Evolutionary conservation across 2,113 vertebrate species (phyloP).

Genomic region (Malurus melanocephalus): DNA sequence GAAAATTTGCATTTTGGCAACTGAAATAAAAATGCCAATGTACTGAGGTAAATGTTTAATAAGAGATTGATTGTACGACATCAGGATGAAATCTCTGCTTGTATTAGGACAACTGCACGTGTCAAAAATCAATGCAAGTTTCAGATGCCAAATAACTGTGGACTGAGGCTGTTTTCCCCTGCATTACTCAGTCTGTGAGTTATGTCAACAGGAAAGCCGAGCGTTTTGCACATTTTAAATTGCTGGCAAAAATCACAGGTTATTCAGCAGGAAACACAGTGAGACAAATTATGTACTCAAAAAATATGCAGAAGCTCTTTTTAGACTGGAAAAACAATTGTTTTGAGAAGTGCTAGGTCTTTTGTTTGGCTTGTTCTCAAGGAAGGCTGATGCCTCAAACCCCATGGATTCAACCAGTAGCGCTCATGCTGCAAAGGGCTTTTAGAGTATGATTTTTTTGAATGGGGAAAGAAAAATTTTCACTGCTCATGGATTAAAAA

Average conservation of each 20-base stretch:
- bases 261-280: conserved; percentile 14
- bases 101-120: background rate
- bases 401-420: background rate
- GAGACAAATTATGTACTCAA: background rate
- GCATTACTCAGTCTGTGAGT: background rate
- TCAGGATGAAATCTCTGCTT: background rate
- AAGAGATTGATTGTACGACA: background rate
- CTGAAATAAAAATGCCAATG: background rate
- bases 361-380: background rate
- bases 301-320: conserved; percentile 7
- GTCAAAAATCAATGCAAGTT: conserved; percentile 14
- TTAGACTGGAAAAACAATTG: background rate
- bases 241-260: conserved; percentile 24
- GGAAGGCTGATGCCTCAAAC: background rate
- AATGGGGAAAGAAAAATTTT: background rate
- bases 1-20: conserved; percentile 32
- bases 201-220: conserved; percentile 48
- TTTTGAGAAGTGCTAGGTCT: background rate
- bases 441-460: background rate
- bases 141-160: conserved; percentile 11
- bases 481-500: accelerated
- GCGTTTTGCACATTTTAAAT: conserved; percentile 32
- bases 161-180: background rate
- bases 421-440: accelerated
- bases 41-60: background rate